Evolutionary conservation across 1,140 invertebrate genomes (phyloP), one percentile per base, ranked within the genome.

Genomic region (Brachystomella parvula): DNA sequence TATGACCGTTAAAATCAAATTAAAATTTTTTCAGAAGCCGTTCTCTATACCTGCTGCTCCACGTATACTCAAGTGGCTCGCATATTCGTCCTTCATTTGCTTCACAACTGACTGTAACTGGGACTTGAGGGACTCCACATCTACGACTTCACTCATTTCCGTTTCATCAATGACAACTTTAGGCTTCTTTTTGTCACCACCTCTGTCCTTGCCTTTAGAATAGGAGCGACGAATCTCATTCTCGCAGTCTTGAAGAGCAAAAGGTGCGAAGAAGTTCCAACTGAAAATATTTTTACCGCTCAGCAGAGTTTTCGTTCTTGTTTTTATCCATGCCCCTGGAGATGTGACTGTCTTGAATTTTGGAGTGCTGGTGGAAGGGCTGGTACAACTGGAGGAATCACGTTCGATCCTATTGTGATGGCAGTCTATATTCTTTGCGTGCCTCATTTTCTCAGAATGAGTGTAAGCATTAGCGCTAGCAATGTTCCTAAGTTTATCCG

Each of bases 61-160:
- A 21, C 78, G 73, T 24, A 81, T 47, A 29, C 75, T 75, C 26
- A 95, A 78, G 75, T 92, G 83, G 75, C 92, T 89, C 0, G 87
- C 79, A 74, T 86, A 92, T 62, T 91, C 86, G 28, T 87, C 82
- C 76, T 89, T 90, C 77, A 94, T 82, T 63, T 82, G 81, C 17
- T 86, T 83, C 19, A 93, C 75, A 19, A 80, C 77, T 57, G 81
- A 79, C 58, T 86, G 77, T 78, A 93, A 83, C 74, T 88, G 80
- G 3, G 74, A 76, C 76, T 83, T 87, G 26, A 91, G 78, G 26
- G 82, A 79, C 31, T 88, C 83, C 24, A 88, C 75, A 74, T 92
- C 82, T 0, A 94, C 77, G 1, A 90, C 71, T 72, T 89, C 83
- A 12, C 81, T 76, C 68, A 94, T 79, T 75, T 90, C 83, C 58